Evolutionary conservation across 2,113 vertebrate species (phyloP).

Genomic region (Donacobius atricapilla): DNA sequence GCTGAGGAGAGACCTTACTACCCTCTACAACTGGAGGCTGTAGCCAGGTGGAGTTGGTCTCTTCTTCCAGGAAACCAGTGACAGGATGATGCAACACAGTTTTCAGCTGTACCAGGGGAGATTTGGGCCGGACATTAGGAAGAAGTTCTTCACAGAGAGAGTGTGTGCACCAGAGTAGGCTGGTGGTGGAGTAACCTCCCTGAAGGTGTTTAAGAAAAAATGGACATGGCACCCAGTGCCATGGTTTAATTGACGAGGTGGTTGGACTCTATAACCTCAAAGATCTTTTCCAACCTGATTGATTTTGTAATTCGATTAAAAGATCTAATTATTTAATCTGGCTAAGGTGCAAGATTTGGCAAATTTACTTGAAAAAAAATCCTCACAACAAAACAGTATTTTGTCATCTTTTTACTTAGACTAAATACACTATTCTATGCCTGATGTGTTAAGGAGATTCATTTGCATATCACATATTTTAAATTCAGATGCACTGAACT

Average conservation of each 20-base stretch:
- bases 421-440: neutral
- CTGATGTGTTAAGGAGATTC: neutral
- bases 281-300: neutral
- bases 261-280: neutral
- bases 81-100: neutral
- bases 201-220: neutral
- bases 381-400: neutral
- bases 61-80: neutral
- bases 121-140: neutral
- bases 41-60: fast-evolving
- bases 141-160: neutral
- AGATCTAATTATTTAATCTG: neutral
- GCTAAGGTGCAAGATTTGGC: neutral
- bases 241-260: neutral
- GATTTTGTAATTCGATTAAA: neutral
- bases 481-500: neutral
- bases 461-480: neutral
- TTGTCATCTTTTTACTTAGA: neutral
- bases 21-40: neutral
- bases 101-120: neutral
- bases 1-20: neutral
- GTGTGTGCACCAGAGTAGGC: neutral
- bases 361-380: neutral
- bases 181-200: neutral
- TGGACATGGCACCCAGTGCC: neutral